Conservation (phyloP, 2,113 vertebrate genomes). For the Garra rufa region DNA sequence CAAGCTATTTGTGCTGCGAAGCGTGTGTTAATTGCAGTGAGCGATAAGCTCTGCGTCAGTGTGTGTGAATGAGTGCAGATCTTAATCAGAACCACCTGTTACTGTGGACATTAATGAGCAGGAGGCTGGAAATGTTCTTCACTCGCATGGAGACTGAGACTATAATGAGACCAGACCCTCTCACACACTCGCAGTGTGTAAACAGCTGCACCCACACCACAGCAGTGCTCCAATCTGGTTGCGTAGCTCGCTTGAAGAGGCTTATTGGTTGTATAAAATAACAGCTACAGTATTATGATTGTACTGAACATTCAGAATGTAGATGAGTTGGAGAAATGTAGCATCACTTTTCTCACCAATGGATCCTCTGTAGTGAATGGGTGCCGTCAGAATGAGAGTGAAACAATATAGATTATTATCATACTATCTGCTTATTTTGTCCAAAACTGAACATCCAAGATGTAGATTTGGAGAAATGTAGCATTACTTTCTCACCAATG, state of each 20-base stretch:
- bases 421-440: too few relatives aligned
- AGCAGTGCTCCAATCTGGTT: not conserved
- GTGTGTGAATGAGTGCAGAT: slow-evolving; percentile 37
- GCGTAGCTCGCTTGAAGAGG: not conserved
- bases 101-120: slow-evolving; percentile 45
- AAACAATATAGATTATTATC: too few relatives aligned
- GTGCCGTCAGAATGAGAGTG: too few relatives aligned
- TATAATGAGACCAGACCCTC: not conserved
- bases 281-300: not conserved
- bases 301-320: too few relatives aligned
- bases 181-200: not conserved
- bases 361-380: too few relatives aligned
- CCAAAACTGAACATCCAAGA: too few relatives aligned
- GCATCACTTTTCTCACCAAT: too few relatives aligned
- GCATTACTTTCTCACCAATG: too few relatives aligned
- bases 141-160: not conserved
- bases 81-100: slow-evolving; percentile 49
- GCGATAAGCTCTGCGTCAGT: not conserved
- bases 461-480: too few relatives aligned
- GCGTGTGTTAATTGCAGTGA: slow-evolving; percentile 37
- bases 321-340: too few relatives aligned
- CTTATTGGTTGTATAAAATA: not conserved
- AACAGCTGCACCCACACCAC: not conserved
- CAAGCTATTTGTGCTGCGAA: slow-evolving; percentile 1
- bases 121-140: slow-evolving; percentile 29